A percentile compares a stretch with the other conserved stretches of the same genome.
These are phyloP conservation scores for Aplochiton taeniatus DNA, from an alignment of 2,797 vertebrate genomes.

Conservation along the genomic window DNA sequence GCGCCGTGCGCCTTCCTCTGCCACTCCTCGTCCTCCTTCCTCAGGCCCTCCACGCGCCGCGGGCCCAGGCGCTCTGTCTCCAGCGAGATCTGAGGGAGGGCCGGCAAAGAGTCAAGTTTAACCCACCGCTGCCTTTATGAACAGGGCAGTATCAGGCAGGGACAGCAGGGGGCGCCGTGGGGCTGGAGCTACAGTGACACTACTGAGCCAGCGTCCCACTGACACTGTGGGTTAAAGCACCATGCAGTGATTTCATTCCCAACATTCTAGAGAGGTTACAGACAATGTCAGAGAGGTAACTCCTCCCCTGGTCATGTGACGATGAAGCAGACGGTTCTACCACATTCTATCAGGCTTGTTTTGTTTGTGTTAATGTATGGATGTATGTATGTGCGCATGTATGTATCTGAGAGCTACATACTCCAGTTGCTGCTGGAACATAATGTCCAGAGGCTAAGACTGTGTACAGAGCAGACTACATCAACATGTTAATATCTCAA, in stretches of 20 bases:
- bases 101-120: background rate
- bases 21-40: constrained; percentile 94
- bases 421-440: constrained; percentile 48
- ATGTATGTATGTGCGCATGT: constrained; percentile 15
- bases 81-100: constrained; percentile 85
- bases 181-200: background rate
- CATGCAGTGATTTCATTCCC: too few relatives aligned
- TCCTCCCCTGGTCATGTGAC: too few relatives aligned
- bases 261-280: too few relatives aligned
- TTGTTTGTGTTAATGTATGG: background rate
- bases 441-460: constrained; percentile 50
- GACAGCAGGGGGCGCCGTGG: constrained; percentile 38
- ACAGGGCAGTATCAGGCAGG: constrained; percentile 16
- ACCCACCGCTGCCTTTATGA: background rate
- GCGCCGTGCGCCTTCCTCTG: constrained; percentile 92
- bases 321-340: background rate
- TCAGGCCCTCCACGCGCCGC: constrained; percentile 89
- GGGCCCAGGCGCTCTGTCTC: constrained; percentile 96
- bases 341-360: background rate
- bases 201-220: background rate
- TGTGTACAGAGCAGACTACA: constrained; percentile 1
- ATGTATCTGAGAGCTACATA: constrained; percentile 14
- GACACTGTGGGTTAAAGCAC: too few relatives aligned
- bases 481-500: constrained; percentile 33
- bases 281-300: too few relatives aligned